These are phyloP conservation scores for Tamandua tetradactyla DNA, from an alignment of 2,797 vertebrate genomes.

Conservation along the genomic window DNA sequence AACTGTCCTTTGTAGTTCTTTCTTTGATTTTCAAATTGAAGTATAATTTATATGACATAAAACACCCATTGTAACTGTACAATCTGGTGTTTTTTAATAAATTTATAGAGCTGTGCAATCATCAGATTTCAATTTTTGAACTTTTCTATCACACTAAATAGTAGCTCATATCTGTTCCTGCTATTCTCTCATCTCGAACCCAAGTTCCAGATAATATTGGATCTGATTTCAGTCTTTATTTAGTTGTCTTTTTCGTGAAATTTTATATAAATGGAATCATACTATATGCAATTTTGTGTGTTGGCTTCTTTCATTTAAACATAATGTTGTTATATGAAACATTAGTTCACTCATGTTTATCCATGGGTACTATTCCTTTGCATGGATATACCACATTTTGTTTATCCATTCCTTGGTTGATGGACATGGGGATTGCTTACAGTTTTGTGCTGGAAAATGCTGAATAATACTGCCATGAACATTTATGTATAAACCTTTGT, in stretches of 20 bases:
- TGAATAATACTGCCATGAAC: too few species aligned
- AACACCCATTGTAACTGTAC: not conserved
- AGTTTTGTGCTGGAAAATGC: too few species aligned
- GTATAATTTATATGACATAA: not conserved
- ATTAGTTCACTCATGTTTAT: constrained; percentile 7
- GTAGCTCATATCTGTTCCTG: too few species aligned
- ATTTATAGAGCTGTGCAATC: not conserved
- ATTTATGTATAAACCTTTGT: too few species aligned
- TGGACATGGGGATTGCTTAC: too few species aligned
- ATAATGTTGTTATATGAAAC: not conserved
- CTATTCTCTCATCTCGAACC: not conserved
- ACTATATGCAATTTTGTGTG: not conserved
- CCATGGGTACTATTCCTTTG: not conserved
- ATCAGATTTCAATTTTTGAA: not conserved
- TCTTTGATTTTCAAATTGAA: not conserved
- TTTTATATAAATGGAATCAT: not conserved
- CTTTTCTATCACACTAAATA: not conserved
- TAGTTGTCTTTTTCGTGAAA: not conserved
- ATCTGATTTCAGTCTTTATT: not conserved
- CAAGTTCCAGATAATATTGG: not conserved
- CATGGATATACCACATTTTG: not conserved
- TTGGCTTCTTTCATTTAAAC: not conserved
- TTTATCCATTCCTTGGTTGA: too few species aligned
- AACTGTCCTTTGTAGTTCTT: not conserved
- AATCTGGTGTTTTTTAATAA: not conserved